phyloP scores from a whole-genome alignment of 2,888 invertebrate genomes.

The Heliothis peltigera region DNA sequence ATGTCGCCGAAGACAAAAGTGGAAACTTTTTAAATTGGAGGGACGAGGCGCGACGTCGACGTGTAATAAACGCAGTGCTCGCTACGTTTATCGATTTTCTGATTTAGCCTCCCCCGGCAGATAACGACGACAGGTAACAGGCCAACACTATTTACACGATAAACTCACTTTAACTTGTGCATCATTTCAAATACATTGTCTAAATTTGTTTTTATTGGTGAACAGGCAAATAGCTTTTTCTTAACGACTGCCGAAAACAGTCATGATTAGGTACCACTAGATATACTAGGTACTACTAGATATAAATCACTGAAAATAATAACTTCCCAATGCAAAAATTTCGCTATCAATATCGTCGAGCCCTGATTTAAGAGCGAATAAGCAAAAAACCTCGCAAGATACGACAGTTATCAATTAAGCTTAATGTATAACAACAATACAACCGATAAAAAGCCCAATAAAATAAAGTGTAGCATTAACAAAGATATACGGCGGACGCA shows the following conservation, averaged over 20 bases:
- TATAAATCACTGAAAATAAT: background rate
- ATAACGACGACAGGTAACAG: slow-evolving; percentile 82
- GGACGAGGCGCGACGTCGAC: slow-evolving; percentile 66
- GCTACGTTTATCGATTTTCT: slow-evolving; percentile 85
- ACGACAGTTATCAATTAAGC: slow-evolving; percentile 77
- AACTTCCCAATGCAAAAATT: background rate
- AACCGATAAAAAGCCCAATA: slow-evolving; percentile 86
- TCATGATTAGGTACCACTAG: too few species aligned
- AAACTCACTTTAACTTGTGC: slow-evolving; percentile 34
- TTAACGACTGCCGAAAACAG: background rate
- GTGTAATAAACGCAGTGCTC: slow-evolving; percentile 72
- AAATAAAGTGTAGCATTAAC: slow-evolving; percentile 89
- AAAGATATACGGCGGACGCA: slow-evolving; percentile 84
- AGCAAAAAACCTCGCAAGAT: slow-evolving; percentile 25
- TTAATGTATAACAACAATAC: slow-evolving; percentile 82
- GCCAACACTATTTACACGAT: slow-evolving; percentile 53
- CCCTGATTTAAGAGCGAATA: slow-evolving; percentile 14
- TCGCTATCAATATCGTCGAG: slow-evolving; percentile 5
- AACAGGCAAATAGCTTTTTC: background rate
- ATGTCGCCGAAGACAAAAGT: slow-evolving; percentile 59
- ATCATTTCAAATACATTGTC: slow-evolving; percentile 35
- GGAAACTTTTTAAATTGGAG: slow-evolving; percentile 72
- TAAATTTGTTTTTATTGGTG: slow-evolving; percentile 17
- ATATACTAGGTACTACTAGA: too few species aligned
- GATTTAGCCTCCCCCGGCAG: slow-evolving; percentile 85